A percentile compares a stretch with the other conserved stretches of the same genome.
Evolutionary conservation across 2,113 vertebrate species (phyloP).

Genomic region (Thamnophis sirtalis): DNA sequence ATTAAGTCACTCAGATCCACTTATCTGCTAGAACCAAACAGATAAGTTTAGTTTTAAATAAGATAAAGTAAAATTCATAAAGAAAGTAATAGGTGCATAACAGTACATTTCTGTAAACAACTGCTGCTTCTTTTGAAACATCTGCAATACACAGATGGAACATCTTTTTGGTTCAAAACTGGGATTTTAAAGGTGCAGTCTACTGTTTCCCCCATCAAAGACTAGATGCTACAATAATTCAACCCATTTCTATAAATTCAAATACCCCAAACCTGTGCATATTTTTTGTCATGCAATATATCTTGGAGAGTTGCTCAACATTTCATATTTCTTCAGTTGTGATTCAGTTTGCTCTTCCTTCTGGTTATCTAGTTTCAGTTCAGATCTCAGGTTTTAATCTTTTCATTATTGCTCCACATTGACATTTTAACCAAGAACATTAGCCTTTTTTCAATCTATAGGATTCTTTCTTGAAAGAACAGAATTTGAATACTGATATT

Average conservation of each 20-base stretch:
- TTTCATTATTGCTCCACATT: background rate
- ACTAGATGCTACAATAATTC: background rate
- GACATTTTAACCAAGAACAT: background rate
- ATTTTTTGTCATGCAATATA: background rate
- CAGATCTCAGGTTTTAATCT: background rate
- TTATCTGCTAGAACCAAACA: background rate
- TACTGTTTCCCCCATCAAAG: background rate
- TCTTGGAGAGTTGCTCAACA: background rate
- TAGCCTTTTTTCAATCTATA: background rate
- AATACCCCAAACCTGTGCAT: too few species aligned
- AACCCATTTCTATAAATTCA: background rate
- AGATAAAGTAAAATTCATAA: background rate
- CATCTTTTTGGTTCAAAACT: background rate
- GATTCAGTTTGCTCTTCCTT: background rate
- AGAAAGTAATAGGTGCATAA: background rate
- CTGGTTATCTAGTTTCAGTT: background rate
- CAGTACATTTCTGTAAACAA: background rate
- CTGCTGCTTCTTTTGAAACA: background rate
- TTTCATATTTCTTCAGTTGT: background rate
- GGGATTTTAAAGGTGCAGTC: background rate
- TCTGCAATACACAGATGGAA: background rate
- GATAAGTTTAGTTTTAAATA: background rate
- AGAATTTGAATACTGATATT: background rate
- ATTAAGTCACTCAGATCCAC: background rate
- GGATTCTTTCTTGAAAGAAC: background rate